Evolutionary conservation across 2,888 invertebrate species (phyloP).

Genomic region (Galerucella pusilla): DNA sequence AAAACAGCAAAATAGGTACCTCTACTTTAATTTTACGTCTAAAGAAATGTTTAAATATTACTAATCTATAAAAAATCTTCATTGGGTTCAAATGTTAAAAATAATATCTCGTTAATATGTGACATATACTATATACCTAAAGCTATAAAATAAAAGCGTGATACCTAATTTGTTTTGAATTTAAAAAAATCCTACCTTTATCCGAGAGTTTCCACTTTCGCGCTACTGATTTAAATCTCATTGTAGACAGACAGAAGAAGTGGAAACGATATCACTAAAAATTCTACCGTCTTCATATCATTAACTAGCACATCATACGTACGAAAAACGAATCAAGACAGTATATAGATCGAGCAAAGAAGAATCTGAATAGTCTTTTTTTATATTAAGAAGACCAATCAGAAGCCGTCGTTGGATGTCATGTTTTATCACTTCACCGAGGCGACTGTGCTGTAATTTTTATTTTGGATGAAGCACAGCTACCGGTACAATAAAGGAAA

Average conservation of each 20-base stretch:
- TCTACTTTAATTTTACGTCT: no score
- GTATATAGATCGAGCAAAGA: conserved; percentile 59
- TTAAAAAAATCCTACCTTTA: conserved; percentile 69
- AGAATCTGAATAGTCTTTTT: conserved; percentile 62
- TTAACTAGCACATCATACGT: conserved; percentile 54
- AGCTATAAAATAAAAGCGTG: neutral
- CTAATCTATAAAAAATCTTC: no score
- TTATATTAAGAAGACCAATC: conserved; percentile 63
- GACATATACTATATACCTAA: no score
- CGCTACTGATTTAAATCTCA: conserved; percentile 80
- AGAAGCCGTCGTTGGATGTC: conserved; percentile 63
- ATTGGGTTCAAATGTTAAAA: no score
- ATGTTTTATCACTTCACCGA: conserved; percentile 66
- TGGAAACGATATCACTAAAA: conserved; percentile 44
- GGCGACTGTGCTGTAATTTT: conserved; percentile 64
- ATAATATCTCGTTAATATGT: no score
- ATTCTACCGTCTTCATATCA: conserved; percentile 54
- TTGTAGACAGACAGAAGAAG: conserved; percentile 61
- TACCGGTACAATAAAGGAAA: conserved; percentile 53
- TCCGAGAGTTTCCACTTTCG: conserved; percentile 76
- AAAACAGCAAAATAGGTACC: no score
- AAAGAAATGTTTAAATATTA: no score
- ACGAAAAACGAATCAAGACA: conserved; percentile 51
- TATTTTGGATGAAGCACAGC: conserved; percentile 60
- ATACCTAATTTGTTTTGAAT: neutral